Base-by-base conservation (phyloP, 1,140 invertebrate genomes). In the Pectinophora gossypiella region DNA sequence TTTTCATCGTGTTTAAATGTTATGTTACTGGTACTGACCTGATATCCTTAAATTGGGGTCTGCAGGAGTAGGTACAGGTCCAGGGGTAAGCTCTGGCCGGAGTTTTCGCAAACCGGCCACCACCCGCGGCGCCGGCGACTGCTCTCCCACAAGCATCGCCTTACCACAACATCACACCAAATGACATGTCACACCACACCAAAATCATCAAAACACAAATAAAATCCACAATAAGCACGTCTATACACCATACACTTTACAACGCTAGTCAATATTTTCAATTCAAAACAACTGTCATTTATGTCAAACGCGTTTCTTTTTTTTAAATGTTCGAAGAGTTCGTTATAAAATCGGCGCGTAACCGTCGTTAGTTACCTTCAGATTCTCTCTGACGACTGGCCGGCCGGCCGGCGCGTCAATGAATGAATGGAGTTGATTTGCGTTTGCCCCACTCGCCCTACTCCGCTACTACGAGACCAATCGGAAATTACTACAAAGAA, bases 61-160 rank as follows among this genome's bases (percentile, higher is more conserved):
- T 22, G 74, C 66, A 46, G 81, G 83, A 32, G 79, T 76, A 23
- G 77, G 79, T 19, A 82, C 60, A 47, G 83, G 83, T 59, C 76
- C 83, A 46, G 83, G 83, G 43, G 83, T 85, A 43, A 86, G 54
- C 59, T 86, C 80, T 21, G 83, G 83, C 32, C 76, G 72, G 44
- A 86, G 75, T 68, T 86, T 86, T 59, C 79, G 75, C 56, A 86
- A 65, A 53, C 83, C 83, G 75, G 81, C 83, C 74, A 86, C 83
- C 83, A 86, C 83, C 46, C 83, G 77, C 54, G 83, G 83, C 59
- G 83, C 83, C 77, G 80, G 80, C 50, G 83, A 80, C 58, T 81
- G 83, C 64, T 86, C 83, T 19, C 83, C 79, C 68, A 86, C 77
- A 62, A 86, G 79, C 83, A 86, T 76, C 72, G n/a, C n/a, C n/a